Evolutionary conservation across 2,797 vertebrate genomes (phyloP), one percentile per base, ranked within the genome.

Genomic region (Tinamus major): DNA sequence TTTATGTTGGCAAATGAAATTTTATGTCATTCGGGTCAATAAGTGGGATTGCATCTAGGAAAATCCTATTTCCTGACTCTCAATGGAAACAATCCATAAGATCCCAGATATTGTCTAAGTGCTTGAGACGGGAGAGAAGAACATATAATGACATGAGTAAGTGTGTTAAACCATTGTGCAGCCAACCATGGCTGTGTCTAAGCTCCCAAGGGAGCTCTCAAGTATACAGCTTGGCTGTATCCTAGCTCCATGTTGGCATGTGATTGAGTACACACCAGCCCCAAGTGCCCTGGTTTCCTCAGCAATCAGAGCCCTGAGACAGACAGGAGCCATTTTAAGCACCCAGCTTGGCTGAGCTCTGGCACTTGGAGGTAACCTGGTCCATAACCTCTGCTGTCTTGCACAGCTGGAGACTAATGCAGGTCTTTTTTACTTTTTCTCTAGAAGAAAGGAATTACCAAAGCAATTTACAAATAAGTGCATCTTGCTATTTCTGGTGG

Each of bases 281-380:
- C 77, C 79, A 55, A 69, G 59, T 80, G 87, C 8, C 77, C 82
- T 78, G 69, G 6, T 87, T 96, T 95, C 89, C 94, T 91, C 56
- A 71, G 79, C 87, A 94, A 76, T 61, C 64, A 89, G 70, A 87
- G 33, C 14, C 20, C 49, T 85, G 87, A 9, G 79, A 93, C 95
- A 95, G 67, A 65, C 82, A 83, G 96, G 94, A 96, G 91, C 91
- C 92, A 76, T 91, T 59, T 69, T 84, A 96, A 93, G 67, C 65
- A 92, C 89, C 55, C 82, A 84, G 39, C 23, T 63, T 94, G 92
- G 94, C 72, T 46, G 64, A 62, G 31, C 19, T 51, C 76, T 31
- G 65, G 63, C 48, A 75, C 29, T 3, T 85, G 68, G 81, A 92
- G 79, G 67, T 3, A 6, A 75, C 23, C 18, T 79, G 65, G 13